Evolutionary conservation across 1,140 invertebrate genomes (phyloP).

Genomic region (Trachymyrmex cornetzi): DNA sequence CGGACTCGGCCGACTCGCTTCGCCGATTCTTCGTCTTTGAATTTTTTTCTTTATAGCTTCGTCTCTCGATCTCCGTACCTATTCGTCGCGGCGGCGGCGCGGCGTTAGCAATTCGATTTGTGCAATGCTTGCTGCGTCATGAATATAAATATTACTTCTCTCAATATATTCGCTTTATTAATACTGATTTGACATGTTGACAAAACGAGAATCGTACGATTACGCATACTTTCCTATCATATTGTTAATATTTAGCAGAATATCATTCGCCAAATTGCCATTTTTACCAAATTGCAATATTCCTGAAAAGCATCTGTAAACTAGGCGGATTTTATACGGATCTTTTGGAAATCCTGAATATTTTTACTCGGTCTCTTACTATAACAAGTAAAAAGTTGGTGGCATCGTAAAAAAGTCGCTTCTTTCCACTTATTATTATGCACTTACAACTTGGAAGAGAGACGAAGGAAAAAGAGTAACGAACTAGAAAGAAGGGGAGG

Average conservation of each 20-base stretch:
- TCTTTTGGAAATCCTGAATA: constrained; percentile 18
- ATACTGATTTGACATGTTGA: neutral
- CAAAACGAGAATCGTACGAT: neutral
- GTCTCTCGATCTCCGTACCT: constrained; percentile 62
- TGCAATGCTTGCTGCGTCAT: neutral
- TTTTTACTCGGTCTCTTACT: constrained; percentile 44
- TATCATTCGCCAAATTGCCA: neutral
- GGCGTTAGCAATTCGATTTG: constrained; percentile 66
- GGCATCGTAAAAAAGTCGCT: constrained; percentile 61
- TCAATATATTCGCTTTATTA: neutral
- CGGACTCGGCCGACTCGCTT: constrained; percentile 69
- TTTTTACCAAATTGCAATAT: neutral
- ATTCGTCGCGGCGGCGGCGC: constrained; percentile 34
- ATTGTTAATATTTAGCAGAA: neutral
- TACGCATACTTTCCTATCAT: neutral
- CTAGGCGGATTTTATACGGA: neutral
- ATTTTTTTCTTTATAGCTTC: constrained; percentile 77
- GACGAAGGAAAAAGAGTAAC: constrained; percentile 13
- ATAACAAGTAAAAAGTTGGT: constrained; percentile 64
- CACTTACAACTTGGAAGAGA: constrained; percentile 35
- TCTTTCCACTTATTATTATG: constrained; percentile 74
- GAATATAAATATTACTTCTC: neutral
- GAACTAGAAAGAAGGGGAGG: neutral
- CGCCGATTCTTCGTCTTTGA: constrained; percentile 62
- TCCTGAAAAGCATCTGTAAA: neutral